Conservation (phyloP, 2,797 vertebrate species). For the Ibycter americanus region DNA sequence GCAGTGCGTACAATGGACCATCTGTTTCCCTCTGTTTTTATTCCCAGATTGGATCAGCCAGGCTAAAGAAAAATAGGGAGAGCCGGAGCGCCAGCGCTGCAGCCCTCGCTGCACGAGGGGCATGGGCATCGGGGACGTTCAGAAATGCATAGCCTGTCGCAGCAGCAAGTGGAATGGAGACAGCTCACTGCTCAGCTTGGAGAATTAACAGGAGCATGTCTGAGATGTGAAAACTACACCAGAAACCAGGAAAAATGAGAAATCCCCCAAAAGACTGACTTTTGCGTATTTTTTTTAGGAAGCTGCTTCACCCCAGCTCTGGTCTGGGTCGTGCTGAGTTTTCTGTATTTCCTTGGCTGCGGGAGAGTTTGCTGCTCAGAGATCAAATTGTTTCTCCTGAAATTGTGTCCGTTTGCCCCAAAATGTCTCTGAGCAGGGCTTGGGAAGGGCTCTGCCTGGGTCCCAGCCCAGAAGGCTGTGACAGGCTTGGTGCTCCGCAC, state of each 20-base stretch:
- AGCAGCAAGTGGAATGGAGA: not conserved
- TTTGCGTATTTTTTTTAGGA: not conserved
- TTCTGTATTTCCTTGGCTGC: not conserved
- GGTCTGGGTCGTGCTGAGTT: not conserved
- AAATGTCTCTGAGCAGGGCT: not conserved
- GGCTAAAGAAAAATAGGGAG: conserved; percentile 9
- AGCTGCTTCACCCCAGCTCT: not conserved
- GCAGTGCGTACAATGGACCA: conserved; percentile 25
- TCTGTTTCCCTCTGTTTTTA: conserved; percentile 68
- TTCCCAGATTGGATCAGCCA: conserved; percentile 50
- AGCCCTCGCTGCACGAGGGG: not conserved
- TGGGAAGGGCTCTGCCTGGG: not conserved
- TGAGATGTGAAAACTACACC: not conserved
- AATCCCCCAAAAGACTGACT: not conserved
- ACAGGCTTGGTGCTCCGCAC: accelerated
- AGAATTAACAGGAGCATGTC: not conserved
- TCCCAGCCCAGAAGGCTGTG: not conserved
- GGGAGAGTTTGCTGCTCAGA: not conserved
- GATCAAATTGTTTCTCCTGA: not conserved
- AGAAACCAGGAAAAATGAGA: not conserved
- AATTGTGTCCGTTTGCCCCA: not conserved
- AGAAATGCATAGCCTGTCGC: not conserved
- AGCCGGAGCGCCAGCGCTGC: not conserved
- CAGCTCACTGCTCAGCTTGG: accelerated
- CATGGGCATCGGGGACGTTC: not conserved